Percentiles rank a stretch among this genome's conserved stretches.
These are phyloP conservation scores for Apodemia mormo DNA, from an alignment of 2,888 invertebrate species.

Conservation along the genomic window DNA sequence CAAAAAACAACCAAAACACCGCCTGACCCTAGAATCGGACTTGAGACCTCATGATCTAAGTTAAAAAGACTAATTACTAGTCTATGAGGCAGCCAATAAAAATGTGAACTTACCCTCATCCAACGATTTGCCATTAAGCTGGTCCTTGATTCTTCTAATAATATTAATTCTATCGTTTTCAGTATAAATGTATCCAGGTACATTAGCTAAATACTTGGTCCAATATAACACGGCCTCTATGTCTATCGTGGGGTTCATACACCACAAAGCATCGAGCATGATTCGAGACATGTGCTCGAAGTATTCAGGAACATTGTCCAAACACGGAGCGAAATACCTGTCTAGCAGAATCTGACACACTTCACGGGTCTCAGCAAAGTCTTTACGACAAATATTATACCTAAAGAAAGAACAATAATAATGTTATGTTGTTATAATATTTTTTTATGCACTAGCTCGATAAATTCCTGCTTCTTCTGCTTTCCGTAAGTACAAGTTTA, in stretches of 20 bases:
- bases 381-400: constrained; percentile 86
- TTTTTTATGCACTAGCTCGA: too few relatives aligned
- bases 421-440: too few relatives aligned
- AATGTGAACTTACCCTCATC: constrained; percentile 49
- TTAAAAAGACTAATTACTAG: too few relatives aligned
- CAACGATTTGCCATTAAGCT: constrained; percentile 53
- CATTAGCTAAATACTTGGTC: constrained; percentile 77
- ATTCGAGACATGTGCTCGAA: constrained; percentile 85
- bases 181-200: constrained; percentile 79
- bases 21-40: too few relatives aligned
- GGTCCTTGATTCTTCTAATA: constrained; percentile 48
- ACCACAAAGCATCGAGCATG: constrained; percentile 86
- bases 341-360: constrained; percentile 82
- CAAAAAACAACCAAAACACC: too few relatives aligned
- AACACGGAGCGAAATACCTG: constrained; percentile 82
- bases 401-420: constrained; percentile 55
- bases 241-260: constrained; percentile 84
- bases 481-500: too few relatives aligned
- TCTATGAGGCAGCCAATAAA: too few relatives aligned
- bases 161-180: constrained; percentile 55
- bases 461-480: too few relatives aligned
- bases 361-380: constrained; percentile 83
- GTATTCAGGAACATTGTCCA: constrained; percentile 81
- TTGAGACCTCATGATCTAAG: too few relatives aligned
- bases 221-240: constrained; percentile 75